Percentiles rank a stretch among this genome's conserved stretches.
Evolutionary conservation across 2,888 invertebrate species (phyloP).

Genomic region (Callinectes sapidus): DNA sequence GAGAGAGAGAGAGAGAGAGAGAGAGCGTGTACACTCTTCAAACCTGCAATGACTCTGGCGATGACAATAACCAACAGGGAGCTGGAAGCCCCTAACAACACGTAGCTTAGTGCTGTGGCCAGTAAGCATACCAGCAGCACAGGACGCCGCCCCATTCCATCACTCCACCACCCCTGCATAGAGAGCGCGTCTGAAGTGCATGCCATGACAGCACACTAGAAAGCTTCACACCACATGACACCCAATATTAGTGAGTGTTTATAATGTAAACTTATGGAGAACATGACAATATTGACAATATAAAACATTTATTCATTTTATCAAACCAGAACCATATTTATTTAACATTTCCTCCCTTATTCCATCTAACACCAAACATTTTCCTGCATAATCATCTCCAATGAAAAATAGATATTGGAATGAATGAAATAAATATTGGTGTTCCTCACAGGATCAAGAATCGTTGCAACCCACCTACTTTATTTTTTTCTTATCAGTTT

Average conservation of each 20-base stretch:
- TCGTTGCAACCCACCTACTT: no score
- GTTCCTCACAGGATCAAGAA: no score
- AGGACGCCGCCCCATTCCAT: conserved; percentile 74
- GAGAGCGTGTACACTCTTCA: background rate
- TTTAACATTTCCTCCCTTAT: no score
- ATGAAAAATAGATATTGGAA: no score
- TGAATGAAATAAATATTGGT: no score
- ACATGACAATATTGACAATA: background rate
- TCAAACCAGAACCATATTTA: no score
- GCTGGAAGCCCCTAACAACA: conserved; percentile 74
- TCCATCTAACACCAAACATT: no score
- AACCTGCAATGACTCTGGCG: conserved; percentile 65
- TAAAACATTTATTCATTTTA: background rate
- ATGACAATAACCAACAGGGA: conserved; percentile 74
- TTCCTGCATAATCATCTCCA: no score
- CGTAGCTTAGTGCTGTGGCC: conserved; percentile 75
- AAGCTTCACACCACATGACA: conserved; percentile 42
- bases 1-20: background rate
- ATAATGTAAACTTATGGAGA: background rate
- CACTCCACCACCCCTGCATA: conserved; percentile 75
- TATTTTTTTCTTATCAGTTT: background rate
- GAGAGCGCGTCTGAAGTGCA: background rate
- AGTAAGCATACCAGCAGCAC: conserved; percentile 75
- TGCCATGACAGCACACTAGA: conserved; percentile 16
- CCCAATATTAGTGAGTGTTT: background rate